These are phyloP conservation scores for Matsumurasca onukii DNA, from an alignment of 1,140 invertebrate genomes.

Conservation along the genomic window DNA sequence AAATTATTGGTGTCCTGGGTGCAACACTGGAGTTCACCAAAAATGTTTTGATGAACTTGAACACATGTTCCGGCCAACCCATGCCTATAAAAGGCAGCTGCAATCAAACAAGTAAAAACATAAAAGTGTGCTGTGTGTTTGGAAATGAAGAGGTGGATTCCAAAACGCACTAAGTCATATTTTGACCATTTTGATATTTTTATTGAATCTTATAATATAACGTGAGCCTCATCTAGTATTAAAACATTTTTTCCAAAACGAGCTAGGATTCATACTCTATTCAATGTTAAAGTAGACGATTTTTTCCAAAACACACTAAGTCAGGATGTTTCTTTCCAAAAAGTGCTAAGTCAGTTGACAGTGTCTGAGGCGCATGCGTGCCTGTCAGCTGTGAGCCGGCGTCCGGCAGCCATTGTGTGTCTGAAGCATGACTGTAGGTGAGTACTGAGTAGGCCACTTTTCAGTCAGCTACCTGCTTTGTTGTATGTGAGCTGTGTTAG, in stretches of 20 bases:
- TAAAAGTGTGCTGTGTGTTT: neutral
- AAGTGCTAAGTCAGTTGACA: neutral
- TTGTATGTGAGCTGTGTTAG: neutral
- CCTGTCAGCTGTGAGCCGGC: neutral
- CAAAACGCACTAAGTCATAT: neutral
- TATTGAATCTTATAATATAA: neutral
- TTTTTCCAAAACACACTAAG: conserved; percentile 9
- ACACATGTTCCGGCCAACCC: too few species aligned
- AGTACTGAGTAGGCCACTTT: neutral
- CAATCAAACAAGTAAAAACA: too few species aligned
- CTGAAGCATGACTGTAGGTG: neutral
- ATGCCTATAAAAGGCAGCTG: too few species aligned
- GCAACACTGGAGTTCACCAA: too few species aligned
- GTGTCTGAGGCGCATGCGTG: too few species aligned
- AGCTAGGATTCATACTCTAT: neutral
- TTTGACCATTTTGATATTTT: neutral
- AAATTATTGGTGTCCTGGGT: too few species aligned
- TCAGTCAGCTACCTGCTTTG: neutral
- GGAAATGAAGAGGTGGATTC: neutral
- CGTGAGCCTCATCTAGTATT: neutral
- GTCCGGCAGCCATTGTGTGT: neutral
- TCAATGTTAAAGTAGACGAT: neutral
- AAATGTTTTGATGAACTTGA: too few species aligned
- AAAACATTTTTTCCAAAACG: conserved; percentile 1
- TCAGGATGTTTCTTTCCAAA: conserved; percentile 1